Percentiles rank a stretch among this genome's conserved stretches.
These are phyloP conservation scores for Linnaemya tessellans DNA, from an alignment of 2,888 invertebrate genomes.

Conservation along the genomic window DNA sequence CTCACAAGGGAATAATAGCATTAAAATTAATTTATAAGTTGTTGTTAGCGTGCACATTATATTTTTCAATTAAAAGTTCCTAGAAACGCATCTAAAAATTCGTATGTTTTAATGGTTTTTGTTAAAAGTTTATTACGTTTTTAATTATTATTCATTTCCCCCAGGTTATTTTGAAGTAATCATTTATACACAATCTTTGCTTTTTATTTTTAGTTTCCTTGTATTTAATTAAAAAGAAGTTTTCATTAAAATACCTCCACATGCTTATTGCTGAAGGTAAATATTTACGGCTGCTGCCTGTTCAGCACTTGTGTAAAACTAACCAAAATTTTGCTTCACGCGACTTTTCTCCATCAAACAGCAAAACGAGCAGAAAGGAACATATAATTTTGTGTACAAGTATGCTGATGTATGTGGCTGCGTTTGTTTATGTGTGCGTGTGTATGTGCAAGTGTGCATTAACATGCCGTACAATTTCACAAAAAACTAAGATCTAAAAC, in stretches of 20 bases:
- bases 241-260: slow-evolving; percentile 44
- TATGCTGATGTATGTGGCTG: neutral
- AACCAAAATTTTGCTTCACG: slow-evolving; percentile 53
- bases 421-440: neutral
- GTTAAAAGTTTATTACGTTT: slow-evolving; percentile 4
- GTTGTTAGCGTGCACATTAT: neutral
- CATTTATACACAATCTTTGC: slow-evolving; percentile 20
- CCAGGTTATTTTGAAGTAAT: slow-evolving; percentile 32
- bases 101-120: slow-evolving; percentile 8
- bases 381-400: neutral
- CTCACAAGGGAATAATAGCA: neutral
- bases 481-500: slow-evolving; percentile 17
- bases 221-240: slow-evolving; percentile 61
- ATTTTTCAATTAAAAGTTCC: neutral
- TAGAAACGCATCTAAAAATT: neutral
- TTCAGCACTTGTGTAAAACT: slow-evolving; percentile 43
- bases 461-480: slow-evolving; percentile 35
- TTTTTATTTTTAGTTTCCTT: slow-evolving; percentile 5
- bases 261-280: slow-evolving; percentile 48
- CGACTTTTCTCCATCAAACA: slow-evolving; percentile 30
- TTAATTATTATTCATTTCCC: slow-evolving; percentile 37
- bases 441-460: slow-evolving; percentile 1
- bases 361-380: slow-evolving; percentile 25
- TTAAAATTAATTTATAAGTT: neutral
- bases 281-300: slow-evolving; percentile 46